These are phyloP conservation scores for Rafetus swinhoei DNA, from an alignment of 2,113 vertebrate species.

Conservation along the genomic window DNA sequence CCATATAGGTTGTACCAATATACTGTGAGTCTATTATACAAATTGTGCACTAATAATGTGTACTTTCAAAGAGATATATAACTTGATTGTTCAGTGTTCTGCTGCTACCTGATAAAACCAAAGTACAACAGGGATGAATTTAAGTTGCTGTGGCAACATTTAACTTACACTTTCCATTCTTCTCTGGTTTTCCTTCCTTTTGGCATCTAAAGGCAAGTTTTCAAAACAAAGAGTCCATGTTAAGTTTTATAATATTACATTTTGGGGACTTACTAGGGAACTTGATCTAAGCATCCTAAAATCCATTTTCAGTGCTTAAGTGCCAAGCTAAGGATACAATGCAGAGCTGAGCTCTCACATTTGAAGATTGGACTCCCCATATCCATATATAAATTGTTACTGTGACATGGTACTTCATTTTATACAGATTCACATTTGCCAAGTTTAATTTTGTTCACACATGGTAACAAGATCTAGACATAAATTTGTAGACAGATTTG, in stretches of 20 bases:
- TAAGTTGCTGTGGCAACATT: not conserved
- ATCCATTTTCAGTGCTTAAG: not conserved
- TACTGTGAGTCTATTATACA: constrained; percentile 30
- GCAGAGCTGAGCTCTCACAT: not conserved
- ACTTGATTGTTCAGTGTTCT: constrained; percentile 20
- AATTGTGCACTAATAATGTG: not conserved
- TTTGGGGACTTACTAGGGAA: not conserved
- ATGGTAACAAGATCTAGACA: not conserved
- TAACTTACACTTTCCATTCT: not conserved
- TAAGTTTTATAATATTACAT: not conserved
- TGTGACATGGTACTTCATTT: not conserved
- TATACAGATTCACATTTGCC: not conserved
- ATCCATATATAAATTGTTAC: not conserved
- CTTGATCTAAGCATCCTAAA: not conserved
- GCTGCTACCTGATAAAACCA: not conserved
- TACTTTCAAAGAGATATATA: constrained; percentile 13
- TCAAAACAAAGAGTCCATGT: not conserved
- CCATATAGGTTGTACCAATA: constrained; percentile 42
- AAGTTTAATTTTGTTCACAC: not conserved
- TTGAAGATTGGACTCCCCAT: not conserved
- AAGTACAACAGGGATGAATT: not conserved
- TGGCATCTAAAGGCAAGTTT: not conserved
- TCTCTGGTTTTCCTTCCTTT: not conserved
- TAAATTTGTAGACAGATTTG: not conserved
- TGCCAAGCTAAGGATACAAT: not conserved